Conservation (phyloP, 2,888 invertebrate species). For the Xylota sylvarum region DNA sequence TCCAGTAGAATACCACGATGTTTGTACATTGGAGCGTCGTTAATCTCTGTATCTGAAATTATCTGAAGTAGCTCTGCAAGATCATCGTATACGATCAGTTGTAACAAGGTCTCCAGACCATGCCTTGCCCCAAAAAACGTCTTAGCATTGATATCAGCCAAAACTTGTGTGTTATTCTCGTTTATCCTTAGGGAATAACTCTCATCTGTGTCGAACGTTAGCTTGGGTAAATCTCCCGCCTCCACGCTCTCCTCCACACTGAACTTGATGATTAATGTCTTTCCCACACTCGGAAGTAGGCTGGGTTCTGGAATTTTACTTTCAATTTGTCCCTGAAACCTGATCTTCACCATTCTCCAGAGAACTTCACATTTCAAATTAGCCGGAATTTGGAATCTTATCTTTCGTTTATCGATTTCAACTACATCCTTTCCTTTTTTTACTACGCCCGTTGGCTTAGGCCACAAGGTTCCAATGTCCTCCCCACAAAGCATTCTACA, state of each 20-base stretch:
- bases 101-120: conserved; percentile 86
- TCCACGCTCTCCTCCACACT: conserved; percentile 76
- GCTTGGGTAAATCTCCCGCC: conserved; percentile 4
- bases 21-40: conserved; percentile 92
- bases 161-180: conserved; percentile 82
- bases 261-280: conserved; percentile 81
- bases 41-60: conserved; percentile 87
- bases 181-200: conserved; percentile 82
- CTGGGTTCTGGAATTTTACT: conserved; percentile 76
- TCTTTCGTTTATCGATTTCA: conserved; percentile 81
- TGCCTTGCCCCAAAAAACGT: conserved; percentile 87
- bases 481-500: conserved; percentile 84
- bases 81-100: conserved; percentile 78
- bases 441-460: conserved; percentile 83
- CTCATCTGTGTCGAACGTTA: conserved; percentile 85
- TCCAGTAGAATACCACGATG: conserved; percentile 94
- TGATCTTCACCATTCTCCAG: conserved; percentile 80
- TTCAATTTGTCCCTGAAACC: conserved; percentile 79
- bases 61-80: conserved; percentile 84
- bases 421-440: conserved; percentile 82
- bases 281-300: conserved; percentile 80
- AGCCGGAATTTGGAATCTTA: conserved; percentile 79
- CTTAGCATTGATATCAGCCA: conserved; percentile 85
- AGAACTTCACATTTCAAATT: conserved; percentile 63
- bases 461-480: conserved; percentile 83